Base-by-base conservation (phyloP, 1,140 invertebrate species). In the Copidosoma floridanum region DNA sequence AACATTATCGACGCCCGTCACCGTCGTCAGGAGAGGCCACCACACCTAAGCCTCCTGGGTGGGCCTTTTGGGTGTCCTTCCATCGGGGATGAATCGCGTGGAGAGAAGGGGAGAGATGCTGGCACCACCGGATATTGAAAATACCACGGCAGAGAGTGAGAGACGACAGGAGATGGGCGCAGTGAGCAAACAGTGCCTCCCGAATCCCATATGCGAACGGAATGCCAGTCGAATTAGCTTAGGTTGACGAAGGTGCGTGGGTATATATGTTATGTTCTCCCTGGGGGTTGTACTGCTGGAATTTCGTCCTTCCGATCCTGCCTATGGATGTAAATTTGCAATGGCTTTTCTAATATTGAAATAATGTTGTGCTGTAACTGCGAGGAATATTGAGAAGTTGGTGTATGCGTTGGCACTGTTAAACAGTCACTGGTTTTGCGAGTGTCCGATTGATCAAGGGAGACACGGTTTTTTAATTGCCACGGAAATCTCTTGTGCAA, bases 101-200 rank as follows among this genome's bases (percentile, higher is more conserved):
- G 58, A 63, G 46, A 65, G 68, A 66, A 68, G 69, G 67, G 57
- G 55, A 44, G 46, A 44, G 65, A 50, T 37, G 65, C 56, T 62
- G 60, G 5, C 20, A 10, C 20, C 35, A 57, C 61, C 68, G 71
- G 72, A 74, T 74, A 74, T 74, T 74, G 72, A 74, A 74, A 73
- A 73, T 74, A 73, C 70, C 70, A 68, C 61, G 66, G 63, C 62
- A 67, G 62, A 16, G 23, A 51, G 8, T 12, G 12, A 51, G 23
- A 35, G 47, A 51, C 4, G 18, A 16, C 8, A 7, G 35, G 29
- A 26, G 14, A n/a, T 18, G 29, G 7, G n/a, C n/a, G n/a, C n/a
- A 46, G 7, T 7, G 43, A 46, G n/a, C 20, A 12, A 50, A 32
- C 27, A 50, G 16, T 50, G 4, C 14, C 27, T 16, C n/a, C 6